phyloP scores from a whole-genome alignment of 2,113 vertebrate species.

The Calyptomena viridis region DNA sequence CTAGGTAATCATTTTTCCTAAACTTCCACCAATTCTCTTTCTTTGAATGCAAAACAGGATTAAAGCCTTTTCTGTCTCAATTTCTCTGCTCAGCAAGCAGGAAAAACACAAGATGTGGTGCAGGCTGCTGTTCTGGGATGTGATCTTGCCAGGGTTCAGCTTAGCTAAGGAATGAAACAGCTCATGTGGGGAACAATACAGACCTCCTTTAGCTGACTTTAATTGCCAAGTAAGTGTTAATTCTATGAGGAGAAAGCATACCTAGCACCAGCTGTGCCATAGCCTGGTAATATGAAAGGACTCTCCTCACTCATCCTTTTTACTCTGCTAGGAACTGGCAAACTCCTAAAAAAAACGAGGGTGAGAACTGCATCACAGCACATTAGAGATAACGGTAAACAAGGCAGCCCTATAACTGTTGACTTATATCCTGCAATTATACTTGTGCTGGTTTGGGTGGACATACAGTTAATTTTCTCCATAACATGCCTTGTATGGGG shows the following conservation, averaged over 20 bases:
- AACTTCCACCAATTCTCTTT: background rate
- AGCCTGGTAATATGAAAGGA: background rate
- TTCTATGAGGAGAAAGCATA: background rate
- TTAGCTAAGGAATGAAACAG: background rate
- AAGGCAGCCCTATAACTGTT: background rate
- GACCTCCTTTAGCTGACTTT: background rate
- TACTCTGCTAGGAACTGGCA: background rate
- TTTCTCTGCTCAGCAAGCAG: background rate
- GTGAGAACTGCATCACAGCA: background rate
- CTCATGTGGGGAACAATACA: background rate
- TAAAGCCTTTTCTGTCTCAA: background rate
- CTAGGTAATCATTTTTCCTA: background rate
- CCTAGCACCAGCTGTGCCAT: background rate
- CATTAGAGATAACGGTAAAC: background rate
- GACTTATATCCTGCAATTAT: background rate
- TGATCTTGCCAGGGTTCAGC: background rate
- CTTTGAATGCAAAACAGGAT: background rate
- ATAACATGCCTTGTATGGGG: too few species aligned
- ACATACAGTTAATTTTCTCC: background rate
- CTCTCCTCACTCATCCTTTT: background rate
- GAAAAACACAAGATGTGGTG: background rate
- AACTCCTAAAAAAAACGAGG: background rate
- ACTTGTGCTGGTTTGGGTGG: background rate
- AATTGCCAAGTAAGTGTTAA: background rate
- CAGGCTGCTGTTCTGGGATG: background rate